These are phyloP conservation scores for Echeneis naucrates DNA, from an alignment of 2,797 vertebrate species.

Conservation along the genomic window DNA sequence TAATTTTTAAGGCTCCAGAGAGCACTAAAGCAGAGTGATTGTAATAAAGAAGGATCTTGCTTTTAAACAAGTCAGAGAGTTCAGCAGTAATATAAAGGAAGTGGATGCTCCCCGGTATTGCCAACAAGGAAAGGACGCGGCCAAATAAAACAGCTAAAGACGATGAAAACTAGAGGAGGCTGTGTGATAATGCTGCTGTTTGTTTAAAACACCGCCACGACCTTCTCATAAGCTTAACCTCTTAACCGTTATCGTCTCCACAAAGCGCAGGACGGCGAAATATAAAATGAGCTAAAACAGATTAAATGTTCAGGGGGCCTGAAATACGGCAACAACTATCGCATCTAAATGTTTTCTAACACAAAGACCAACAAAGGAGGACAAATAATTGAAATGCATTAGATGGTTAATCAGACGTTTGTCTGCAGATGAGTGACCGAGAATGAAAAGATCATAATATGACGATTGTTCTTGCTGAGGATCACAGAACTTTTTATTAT, in stretches of 20 bases:
- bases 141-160: neutral
- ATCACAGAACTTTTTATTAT: conserved; percentile 48
- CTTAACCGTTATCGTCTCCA: no score
- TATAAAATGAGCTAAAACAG: no score
- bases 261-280: no score
- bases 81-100: conserved; percentile 3
- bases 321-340: no score
- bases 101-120: neutral
- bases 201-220: neutral
- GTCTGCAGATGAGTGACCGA: no score
- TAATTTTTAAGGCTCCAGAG: neutral
- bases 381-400: no score
- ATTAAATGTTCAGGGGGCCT: no score
- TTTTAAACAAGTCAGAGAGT: neutral
- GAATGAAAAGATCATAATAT: neutral
- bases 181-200: neutral
- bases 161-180: neutral
- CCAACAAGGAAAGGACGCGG: neutral
- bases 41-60: neutral
- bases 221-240: neutral
- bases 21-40: neutral
- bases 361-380: neutral
- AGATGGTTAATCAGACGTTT: neutral
- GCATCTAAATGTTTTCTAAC: no score
- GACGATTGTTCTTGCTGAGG: neutral